Base-by-base conservation (phyloP, 2,888 invertebrate species). In the Nineta flava region DNA sequence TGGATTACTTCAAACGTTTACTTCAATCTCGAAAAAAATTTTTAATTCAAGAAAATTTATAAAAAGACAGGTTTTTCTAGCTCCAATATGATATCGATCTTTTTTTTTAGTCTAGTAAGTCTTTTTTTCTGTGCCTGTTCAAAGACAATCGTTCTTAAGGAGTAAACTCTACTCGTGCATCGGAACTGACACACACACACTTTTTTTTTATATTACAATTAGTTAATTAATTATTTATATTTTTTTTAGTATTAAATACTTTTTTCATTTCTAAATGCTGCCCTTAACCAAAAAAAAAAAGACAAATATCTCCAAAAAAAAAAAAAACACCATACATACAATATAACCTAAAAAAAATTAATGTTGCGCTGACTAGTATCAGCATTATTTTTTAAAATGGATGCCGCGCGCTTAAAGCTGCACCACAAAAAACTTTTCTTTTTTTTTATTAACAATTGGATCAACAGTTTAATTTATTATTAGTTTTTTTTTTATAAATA, bases 341-440 rank as follows among this genome's bases (percentile, higher is more conserved):
- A 43, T 15, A 17, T 43, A 43, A 43, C 21, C 12, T 21, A 16
- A 21, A 19, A 9, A 19, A 43, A 17, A 19, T 3, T 40, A 13
- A 15, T n/a, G n/a, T 40, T 16, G 2, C 7, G 43, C 43, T 43
- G 43, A 43, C 43, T 43, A 43, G 21, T 43, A 43, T 43, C 43
- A 43, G 43, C 43, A 43, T 21, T 19, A 19, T 19, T 12, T 12
- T 40, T n/a, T 2, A 6, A n/a, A 12, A 40, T 12, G 9, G 9
- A 19, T 19, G 17, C 4, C 21, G n/a, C n/a, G n/a, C n/a, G 12
- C 17, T 9, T 43, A 19, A 10, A 38, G 38, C n/a, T 38, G 38
- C 38, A n/a, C n/a, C n/a, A n/a, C 15, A 38, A 15, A n/a, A 3
- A n/a, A 10, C n/a, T 26, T 26, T 26, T 26, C 7, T 26, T 26